Evolutionary conservation across 1,140 invertebrate species (phyloP), one percentile per base, ranked within the genome.

Genomic region (Melitaea cinxia): DNA sequence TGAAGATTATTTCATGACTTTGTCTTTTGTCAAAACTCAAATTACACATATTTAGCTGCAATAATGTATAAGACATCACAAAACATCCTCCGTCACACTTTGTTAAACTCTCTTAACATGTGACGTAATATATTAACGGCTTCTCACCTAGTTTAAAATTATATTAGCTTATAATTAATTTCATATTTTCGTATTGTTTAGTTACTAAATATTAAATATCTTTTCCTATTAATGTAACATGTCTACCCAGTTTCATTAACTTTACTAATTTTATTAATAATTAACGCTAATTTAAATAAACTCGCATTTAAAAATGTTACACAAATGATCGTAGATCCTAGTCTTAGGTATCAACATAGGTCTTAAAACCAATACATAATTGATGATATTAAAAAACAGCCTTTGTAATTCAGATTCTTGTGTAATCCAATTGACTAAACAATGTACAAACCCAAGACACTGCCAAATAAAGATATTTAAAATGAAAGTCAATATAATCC

Each of bases 221-320:
- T 23, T 23, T 47, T 47, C 19, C 42, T 47, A 47, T 47, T 47
- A 47, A 47, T 6, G 17, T 47, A 54, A 54, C 28, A 54, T 35
- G 52, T 54, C 52, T 54, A 10, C 42, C 42, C 21, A 47, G 21
- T 47, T 47, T 47, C 17, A 12, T 47, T 45, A 47, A 47, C 5
- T 23, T 21, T 21, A 47, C 12, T 21, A 21, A 5, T 47, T 21
- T 47, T 23, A 9, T 47, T 12, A 9, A 47, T 47, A 47, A 23
- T 4, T 23, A 23, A 21, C 3, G 12, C 4, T 21, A 21, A 1
- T 7, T 45, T 21, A 21, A 4, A 19, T 21, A 45, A 19, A 6
- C 37, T 47, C 10, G 17, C 10, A 47, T 47, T 24, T 47, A 33
- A 33, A 33, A 33, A 33, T 33, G 3, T 9, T 9, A 33, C 12